Percentiles rank a stretch among this genome's conserved stretches.
Evolutionary conservation across 1,140 invertebrate species (phyloP).

Genomic region (Trypoxylus dichotomus): DNA sequence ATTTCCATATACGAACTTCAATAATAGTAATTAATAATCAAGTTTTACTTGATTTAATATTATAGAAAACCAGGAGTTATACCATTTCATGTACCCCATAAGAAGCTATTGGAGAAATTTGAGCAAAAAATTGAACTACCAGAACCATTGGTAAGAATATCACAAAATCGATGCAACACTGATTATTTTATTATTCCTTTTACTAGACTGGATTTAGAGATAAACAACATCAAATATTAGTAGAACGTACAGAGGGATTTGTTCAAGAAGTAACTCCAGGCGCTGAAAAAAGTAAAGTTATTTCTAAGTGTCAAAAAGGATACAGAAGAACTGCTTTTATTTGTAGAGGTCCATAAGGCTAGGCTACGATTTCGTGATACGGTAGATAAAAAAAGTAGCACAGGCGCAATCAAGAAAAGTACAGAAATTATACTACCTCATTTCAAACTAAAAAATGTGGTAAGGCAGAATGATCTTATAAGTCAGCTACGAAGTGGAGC

Average conservation of each 20-base stretch:
- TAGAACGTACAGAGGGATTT: conserved; percentile 5
- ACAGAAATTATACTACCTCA: conserved; percentile 35
- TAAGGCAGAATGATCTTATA: conserved; percentile 60
- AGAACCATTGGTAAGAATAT: conserved; percentile 58
- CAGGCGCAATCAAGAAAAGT: too few relatives aligned
- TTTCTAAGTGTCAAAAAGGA: background rate
- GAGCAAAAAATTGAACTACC: conserved; percentile 56
- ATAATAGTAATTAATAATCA: too few relatives aligned
- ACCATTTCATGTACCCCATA: conserved; percentile 62
- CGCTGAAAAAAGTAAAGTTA: too few relatives aligned
- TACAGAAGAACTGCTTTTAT: background rate
- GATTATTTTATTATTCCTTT: background rate
- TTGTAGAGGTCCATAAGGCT: background rate
- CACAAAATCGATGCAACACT: background rate
- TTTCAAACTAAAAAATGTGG: conserved; percentile 46
- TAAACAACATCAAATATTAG: conserved; percentile 29
- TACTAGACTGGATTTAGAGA: conserved; percentile 36
- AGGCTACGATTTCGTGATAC: conserved; percentile 5
- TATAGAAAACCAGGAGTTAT: conserved; percentile 56
- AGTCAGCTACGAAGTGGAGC: conserved; percentile 55
- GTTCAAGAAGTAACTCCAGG: background rate
- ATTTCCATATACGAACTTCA: too few relatives aligned
- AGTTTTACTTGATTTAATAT: background rate
- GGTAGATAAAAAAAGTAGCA: background rate
- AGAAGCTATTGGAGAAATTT: conserved; percentile 60